Conservation (phyloP, 2,113 vertebrate species). For the Xyrauchen texanus region DNA sequence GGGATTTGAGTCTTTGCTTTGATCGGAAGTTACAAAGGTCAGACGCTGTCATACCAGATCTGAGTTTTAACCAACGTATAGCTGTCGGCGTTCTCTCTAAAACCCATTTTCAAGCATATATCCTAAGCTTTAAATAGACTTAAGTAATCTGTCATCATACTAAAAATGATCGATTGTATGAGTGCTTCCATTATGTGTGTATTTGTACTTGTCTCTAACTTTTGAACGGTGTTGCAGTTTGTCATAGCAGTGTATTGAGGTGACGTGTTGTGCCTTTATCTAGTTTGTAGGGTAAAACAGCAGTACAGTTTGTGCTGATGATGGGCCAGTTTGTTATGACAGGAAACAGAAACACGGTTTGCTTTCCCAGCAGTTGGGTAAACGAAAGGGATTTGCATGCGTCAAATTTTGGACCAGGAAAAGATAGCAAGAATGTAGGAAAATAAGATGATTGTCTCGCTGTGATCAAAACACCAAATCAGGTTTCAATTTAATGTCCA, state of each 20-base stretch:
- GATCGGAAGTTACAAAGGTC: conserved; percentile 52
- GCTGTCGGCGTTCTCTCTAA: neutral
- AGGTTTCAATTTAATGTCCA: neutral
- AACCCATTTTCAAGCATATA: too few species aligned
- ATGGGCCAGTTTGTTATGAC: conserved; percentile 48
- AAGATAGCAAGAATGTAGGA: neutral
- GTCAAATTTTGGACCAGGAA: neutral
- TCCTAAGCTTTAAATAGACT: too few species aligned
- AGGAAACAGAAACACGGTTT: conserved; percentile 28
- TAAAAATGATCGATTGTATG: neutral
- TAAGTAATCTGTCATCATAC: too few species aligned
- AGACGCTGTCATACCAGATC: conserved; percentile 23
- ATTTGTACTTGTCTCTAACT: neutral
- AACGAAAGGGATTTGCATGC: conserved; percentile 13
- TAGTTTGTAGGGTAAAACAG: neutral
- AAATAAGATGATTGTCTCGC: neutral
- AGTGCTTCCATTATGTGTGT: neutral
- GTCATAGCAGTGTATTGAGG: neutral
- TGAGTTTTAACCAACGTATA: too few species aligned
- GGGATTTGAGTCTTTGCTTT: neutral
- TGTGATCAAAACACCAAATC: conserved; percentile 8
- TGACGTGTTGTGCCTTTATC: neutral
- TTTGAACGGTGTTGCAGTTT: neutral
- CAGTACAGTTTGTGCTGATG: conserved; percentile 52
- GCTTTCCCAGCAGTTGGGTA: neutral